phyloP scores from a whole-genome alignment of 2,888 invertebrate genomes.

The Acleris literana region DNA sequence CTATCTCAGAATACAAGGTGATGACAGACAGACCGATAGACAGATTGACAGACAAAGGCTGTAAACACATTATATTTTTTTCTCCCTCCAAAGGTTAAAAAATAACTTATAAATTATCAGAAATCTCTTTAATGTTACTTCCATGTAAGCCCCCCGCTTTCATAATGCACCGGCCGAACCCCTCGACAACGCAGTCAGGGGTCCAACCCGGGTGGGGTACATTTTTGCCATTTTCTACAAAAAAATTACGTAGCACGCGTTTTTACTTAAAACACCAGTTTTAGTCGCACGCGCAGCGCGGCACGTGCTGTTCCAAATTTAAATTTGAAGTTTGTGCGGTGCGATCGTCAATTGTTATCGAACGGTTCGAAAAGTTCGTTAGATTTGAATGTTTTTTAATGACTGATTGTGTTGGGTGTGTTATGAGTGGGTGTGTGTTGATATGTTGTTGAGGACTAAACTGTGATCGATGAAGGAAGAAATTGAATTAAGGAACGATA shows the following conservation, averaged over 20 bases:
- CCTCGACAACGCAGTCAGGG: constrained; percentile 57
- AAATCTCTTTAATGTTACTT: constrained; percentile 8
- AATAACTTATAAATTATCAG: background rate
- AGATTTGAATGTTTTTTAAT: constrained; percentile 12
- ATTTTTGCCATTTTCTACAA: constrained; percentile 79
- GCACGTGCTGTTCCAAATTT: constrained; percentile 52
- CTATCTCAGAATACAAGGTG: too few relatives aligned
- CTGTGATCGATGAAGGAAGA: constrained; percentile 54
- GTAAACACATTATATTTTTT: too few relatives aligned
- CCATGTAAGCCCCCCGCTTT: constrained; percentile 58
- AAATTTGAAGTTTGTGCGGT: constrained; percentile 27
- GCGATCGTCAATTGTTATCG: background rate
- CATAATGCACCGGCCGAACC: constrained; percentile 77
- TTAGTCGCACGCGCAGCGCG: constrained; percentile 73
- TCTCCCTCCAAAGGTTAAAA: background rate
- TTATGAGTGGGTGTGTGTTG: constrained; percentile 24
- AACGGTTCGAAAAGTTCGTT: background rate
- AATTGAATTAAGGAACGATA: constrained; percentile 56
- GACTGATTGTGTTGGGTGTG: background rate
- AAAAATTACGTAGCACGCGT: constrained; percentile 69
- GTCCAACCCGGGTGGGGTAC: constrained; percentile 70
- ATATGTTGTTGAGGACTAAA: constrained; percentile 55
- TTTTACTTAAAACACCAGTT: constrained; percentile 81
- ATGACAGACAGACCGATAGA: too few relatives aligned
- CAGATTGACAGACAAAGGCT: too few relatives aligned